These are phyloP conservation scores for Eurystomus glaucurus DNA, from an alignment of 2,797 vertebrate species.

Conservation along the genomic window DNA sequence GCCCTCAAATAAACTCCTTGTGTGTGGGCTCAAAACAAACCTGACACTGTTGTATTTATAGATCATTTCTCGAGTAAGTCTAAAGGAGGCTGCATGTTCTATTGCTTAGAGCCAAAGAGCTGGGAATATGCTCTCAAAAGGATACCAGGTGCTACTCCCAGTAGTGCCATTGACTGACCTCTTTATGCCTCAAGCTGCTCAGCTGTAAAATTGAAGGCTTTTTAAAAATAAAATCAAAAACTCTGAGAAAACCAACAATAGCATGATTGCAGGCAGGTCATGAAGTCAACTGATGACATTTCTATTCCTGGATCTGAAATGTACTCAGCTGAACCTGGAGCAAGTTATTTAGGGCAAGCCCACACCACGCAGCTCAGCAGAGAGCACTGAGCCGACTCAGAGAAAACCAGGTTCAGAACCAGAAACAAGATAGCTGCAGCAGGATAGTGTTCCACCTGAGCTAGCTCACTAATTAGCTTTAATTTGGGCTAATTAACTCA, in stretches of 20 bases:
- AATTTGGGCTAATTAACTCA: constrained; percentile 49
- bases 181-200: constrained; percentile 42
- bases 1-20: constrained; percentile 62
- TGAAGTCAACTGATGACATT: constrained; percentile 43
- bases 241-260: constrained; percentile 45
- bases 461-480: constrained; percentile 32
- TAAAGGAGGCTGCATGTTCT: constrained; percentile 23
- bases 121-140: constrained; percentile 43
- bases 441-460: constrained; percentile 26
- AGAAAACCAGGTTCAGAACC: background rate
- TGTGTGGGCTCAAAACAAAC: constrained; percentile 46
- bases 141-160: constrained; percentile 32
- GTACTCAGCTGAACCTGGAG: constrained; percentile 38
- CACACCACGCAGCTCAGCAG: background rate
- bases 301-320: constrained; percentile 49
- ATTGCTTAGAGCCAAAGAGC: background rate
- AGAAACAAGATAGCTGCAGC: constrained; percentile 13
- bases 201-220: constrained; percentile 56
- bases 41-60: constrained; percentile 51
- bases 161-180: constrained; percentile 28
- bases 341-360: constrained; percentile 28
- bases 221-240: constrained; percentile 65
- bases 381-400: background rate
- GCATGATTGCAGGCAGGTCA: constrained; percentile 46
- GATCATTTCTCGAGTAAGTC: constrained; percentile 50